Percentiles rank a stretch among this genome's conserved stretches.
Conservation (phyloP, 2,797 vertebrate species). For the Acanthopagrus latus region DNA sequence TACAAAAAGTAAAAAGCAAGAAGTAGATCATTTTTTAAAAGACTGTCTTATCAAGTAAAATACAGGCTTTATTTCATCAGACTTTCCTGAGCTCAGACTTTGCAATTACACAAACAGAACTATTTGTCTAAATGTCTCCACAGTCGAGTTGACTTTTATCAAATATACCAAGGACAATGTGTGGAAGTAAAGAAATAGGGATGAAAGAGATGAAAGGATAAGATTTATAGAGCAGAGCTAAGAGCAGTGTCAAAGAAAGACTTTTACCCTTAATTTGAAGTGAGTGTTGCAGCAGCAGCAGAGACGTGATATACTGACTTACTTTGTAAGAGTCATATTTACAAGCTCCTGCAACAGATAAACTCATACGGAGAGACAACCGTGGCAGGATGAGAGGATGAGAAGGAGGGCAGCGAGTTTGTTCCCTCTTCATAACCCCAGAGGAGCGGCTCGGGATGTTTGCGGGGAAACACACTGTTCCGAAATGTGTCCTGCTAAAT, state of each 20-base stretch:
- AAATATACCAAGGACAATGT: neutral
- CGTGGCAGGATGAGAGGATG: neutral
- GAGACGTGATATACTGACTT: neutral
- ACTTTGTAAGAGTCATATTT: neutral
- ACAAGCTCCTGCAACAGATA: neutral
- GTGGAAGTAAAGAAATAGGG: neutral
- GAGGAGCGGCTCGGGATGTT: conserved; percentile 34
- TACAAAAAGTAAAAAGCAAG: too few species aligned
- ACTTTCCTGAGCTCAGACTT: too few species aligned
- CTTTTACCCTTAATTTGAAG: neutral
- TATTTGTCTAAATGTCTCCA: too few species aligned
- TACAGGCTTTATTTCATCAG: too few species aligned
- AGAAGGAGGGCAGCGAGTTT: conserved; percentile 39
- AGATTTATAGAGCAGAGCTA: neutral
- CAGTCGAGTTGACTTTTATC: neutral
- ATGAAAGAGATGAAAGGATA: neutral
- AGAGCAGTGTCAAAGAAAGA: neutral
- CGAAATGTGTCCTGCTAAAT: conserved; percentile 54
- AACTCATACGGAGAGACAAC: neutral
- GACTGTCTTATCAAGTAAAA: too few species aligned
- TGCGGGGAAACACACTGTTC: conserved; percentile 47
- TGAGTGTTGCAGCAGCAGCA: neutral
- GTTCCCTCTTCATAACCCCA: conserved; percentile 39
- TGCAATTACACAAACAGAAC: too few species aligned
- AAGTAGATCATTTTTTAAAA: too few species aligned